Evolutionary conservation across 2,888 invertebrate species (phyloP), one percentile per base, ranked within the genome.

Genomic region (Sesia bembeciformis): DNA sequence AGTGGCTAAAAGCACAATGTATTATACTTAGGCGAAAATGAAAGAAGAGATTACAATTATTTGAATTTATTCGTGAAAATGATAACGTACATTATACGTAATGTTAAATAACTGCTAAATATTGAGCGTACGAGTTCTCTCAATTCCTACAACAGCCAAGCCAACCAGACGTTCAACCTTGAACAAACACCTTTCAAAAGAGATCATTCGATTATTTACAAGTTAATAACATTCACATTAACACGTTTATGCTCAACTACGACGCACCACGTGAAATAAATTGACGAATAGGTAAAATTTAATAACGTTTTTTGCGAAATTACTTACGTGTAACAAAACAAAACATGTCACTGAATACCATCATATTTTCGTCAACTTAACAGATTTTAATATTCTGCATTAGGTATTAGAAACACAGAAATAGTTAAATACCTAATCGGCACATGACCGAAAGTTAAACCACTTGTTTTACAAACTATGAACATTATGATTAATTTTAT

Each of bases 121-220:
- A 67, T 84, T 88, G 87, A 86, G 87, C 85, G 81, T 84, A 81
- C 76, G 75, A 73, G 76, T 84, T 85, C 74, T 81, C 78, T 86
- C 87, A 87, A 88, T 87, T 87, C 87, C 86, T 86, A 82, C 71
- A 73, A 83, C 78, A 81, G 82, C 80, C 80, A 83, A 82, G 81
- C 81, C 72, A 76, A 72, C 74, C 72, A 68, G 70, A 68, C 68
- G 62, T 65, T 59, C 62, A 66, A 66, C 68, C 70, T 67, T 68
- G 66, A 66, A 68, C 64, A 62, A 70, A 67, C 62, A 63, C 61
- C 61, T 56, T 60, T 63, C 61, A 68, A 66, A 69, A 67, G 68
- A 66, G 57, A 66, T 62, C 63, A 64, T 73, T 67, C 68, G 72
- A 68, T 38, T 75, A 74, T 73, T 71, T 76, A 78, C 70, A 76